Conservation (phyloP, 2,888 invertebrate genomes). For the Ectropis crepuscularia region DNA sequence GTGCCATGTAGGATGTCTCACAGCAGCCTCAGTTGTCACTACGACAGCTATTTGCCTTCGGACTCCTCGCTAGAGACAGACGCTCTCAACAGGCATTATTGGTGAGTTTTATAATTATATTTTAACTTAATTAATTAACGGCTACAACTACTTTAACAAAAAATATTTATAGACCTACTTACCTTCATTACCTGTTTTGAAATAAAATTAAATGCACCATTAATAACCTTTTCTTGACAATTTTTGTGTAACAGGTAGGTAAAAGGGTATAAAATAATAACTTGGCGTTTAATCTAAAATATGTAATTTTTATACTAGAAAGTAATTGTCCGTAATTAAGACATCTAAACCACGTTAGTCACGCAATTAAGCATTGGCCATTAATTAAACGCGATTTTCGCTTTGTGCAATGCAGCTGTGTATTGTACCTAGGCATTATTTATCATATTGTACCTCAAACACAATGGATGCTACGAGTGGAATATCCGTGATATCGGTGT, state of each 20-base stretch:
- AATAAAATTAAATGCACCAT: neutral
- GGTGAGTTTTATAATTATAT: constrained; percentile 62
- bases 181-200: neutral
- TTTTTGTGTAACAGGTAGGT: neutral
- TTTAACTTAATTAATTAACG: no score
- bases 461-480: constrained; percentile 7
- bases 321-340: neutral
- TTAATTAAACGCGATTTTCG: constrained; percentile 10
- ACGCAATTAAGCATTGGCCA: constrained; percentile 4
- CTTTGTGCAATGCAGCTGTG: neutral
- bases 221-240: neutral
- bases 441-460: constrained; percentile 2
- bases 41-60: constrained; percentile 80
- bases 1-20: constrained; percentile 84
- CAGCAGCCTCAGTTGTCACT: constrained; percentile 81
- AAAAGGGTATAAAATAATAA: neutral
- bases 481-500: constrained; percentile 8
- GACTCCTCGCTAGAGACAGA: constrained; percentile 81
- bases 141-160: neutral
- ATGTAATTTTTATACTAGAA: no score
- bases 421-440: constrained; percentile 1
- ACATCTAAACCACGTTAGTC: neutral
- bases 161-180: neutral
- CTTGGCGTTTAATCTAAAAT: no score
- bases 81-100: constrained; percentile 80